phyloP scores from a whole-genome alignment of 1,140 invertebrate species.

The Papilio glaucus region DNA sequence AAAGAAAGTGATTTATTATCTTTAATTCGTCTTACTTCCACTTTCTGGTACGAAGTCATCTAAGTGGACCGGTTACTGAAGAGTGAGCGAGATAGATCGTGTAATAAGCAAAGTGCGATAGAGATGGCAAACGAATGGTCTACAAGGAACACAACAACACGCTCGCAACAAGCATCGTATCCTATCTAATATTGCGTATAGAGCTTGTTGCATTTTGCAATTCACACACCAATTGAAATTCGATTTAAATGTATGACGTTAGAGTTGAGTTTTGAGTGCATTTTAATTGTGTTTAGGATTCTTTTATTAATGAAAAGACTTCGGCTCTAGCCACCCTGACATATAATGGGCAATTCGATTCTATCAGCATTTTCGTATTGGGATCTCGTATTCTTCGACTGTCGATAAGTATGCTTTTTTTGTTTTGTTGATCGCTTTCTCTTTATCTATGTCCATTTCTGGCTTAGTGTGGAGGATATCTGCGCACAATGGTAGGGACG shows the following conservation, averaged over 20 bases:
- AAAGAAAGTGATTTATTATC: slow-evolving; percentile 37
- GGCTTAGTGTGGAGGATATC: slow-evolving; percentile 1
- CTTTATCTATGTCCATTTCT: slow-evolving; percentile 14
- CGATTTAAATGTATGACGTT: slow-evolving; percentile 26
- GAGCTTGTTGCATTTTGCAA: slow-evolving; percentile 57
- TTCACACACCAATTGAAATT: slow-evolving; percentile 34
- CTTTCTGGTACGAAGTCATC: slow-evolving; percentile 48
- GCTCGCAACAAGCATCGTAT: slow-evolving; percentile 52
- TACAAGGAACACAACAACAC: slow-evolving; percentile 62
- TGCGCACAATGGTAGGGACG: slow-evolving; percentile 6
- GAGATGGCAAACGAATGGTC: slow-evolving; percentile 44
- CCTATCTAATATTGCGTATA: slow-evolving; percentile 51
- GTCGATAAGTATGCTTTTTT: slow-evolving; percentile 26
- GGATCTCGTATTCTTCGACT: slow-evolving; percentile 44
- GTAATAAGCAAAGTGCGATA: slow-evolving; percentile 43
- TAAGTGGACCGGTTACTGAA: slow-evolving; percentile 60
- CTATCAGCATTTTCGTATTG: slow-evolving; percentile 59
- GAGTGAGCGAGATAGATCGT: slow-evolving; percentile 38
- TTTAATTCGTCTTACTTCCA: slow-evolving; percentile 32
- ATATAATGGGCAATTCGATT: slow-evolving; percentile 61
- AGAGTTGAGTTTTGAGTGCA: slow-evolving; percentile 41
- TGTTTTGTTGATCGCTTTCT: slow-evolving; percentile 19
- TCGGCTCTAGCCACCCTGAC: slow-evolving; percentile 58
- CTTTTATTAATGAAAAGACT: slow-evolving; percentile 37
- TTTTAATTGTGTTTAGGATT: slow-evolving; percentile 39